Percentiles rank a stretch among this genome's conserved stretches.
These are phyloP conservation scores for Panthera uncia DNA, from an alignment of 2,113 vertebrate genomes.

Conservation along the genomic window DNA sequence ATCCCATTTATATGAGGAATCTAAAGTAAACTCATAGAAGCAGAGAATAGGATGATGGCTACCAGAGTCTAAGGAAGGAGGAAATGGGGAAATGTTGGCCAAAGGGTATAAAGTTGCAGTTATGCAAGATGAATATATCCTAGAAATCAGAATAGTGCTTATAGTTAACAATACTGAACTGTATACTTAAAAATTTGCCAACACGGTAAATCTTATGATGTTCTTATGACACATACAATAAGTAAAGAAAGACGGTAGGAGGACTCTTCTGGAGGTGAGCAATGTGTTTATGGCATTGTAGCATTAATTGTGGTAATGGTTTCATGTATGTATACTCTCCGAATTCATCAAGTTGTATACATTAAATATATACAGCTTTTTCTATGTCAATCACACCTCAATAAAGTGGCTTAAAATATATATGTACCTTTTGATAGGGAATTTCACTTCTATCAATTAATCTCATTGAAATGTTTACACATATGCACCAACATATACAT, in stretches of 20 bases:
- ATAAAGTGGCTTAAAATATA: not conserved
- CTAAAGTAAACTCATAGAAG: not conserved
- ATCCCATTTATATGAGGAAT: not conserved
- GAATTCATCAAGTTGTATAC: not conserved
- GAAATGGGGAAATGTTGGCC: not conserved
- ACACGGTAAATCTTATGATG: not conserved
- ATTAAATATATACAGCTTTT: not conserved
- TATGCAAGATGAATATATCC: not conserved
- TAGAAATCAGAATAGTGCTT: too few species aligned
- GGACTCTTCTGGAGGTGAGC: not conserved
- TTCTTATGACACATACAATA: not conserved
- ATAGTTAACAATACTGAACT: not conserved
- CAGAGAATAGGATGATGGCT: not conserved
- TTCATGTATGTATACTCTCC: not conserved
- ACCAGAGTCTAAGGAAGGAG: not conserved
- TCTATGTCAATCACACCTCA: not conserved
- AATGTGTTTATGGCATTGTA: not conserved
- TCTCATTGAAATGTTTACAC: not conserved
- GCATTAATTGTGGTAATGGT: not conserved
- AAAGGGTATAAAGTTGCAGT: not conserved
- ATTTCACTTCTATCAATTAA: not conserved
- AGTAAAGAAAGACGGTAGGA: not conserved
- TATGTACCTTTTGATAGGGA: not conserved
- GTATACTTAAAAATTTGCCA: not conserved
- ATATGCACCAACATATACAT: not conserved